Evolutionary conservation across 2,113 vertebrate genomes (phyloP).

Genomic region (Semnornis frantzii): DNA sequence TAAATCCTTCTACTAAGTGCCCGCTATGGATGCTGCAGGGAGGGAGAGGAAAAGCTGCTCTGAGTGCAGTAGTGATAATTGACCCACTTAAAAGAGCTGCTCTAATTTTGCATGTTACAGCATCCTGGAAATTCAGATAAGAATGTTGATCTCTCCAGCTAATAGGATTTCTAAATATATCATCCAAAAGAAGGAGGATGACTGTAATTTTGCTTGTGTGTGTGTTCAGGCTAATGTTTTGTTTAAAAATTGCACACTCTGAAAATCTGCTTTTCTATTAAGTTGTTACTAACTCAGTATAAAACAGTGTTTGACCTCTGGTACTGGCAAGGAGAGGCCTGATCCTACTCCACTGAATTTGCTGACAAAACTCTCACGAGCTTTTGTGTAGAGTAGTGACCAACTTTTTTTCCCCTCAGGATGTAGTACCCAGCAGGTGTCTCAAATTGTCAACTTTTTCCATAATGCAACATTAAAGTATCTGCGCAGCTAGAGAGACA

Average conservation of each 20-base stretch:
- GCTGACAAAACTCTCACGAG: neutral
- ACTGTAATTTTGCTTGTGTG: neutral
- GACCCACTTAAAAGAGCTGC: slow-evolving; percentile 68
- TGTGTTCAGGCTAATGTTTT: slow-evolving; percentile 43
- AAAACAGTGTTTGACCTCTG: slow-evolving; percentile 9
- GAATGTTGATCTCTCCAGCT: slow-evolving; percentile 69
- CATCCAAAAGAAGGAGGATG: slow-evolving; percentile 40
- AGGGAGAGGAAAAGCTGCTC: slow-evolving; percentile 51
- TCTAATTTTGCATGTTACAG: slow-evolving; percentile 69
- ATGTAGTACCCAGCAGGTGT: slow-evolving; percentile 47
- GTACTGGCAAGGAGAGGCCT: neutral
- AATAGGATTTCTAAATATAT: slow-evolving; percentile 73
- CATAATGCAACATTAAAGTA: slow-evolving; percentile 10
- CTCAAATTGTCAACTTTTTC: slow-evolving; percentile 52
- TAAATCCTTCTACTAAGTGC: slow-evolving; percentile 40
- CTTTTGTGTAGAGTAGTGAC: neutral
- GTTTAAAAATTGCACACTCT: slow-evolving; percentile 35
- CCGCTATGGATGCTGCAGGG: slow-evolving; percentile 21
- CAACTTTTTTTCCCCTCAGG: slow-evolving; percentile 25
- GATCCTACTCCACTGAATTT: neutral
- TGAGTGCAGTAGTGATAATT: slow-evolving; percentile 66
- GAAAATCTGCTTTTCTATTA: slow-evolving; percentile 37
- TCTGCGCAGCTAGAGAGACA: neutral
- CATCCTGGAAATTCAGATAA: slow-evolving; percentile 72
- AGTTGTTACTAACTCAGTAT: neutral